Evolutionary conservation across 2,113 vertebrate species (phyloP), one percentile per base, ranked within the genome.

Genomic region (Pteropus alecto): DNA sequence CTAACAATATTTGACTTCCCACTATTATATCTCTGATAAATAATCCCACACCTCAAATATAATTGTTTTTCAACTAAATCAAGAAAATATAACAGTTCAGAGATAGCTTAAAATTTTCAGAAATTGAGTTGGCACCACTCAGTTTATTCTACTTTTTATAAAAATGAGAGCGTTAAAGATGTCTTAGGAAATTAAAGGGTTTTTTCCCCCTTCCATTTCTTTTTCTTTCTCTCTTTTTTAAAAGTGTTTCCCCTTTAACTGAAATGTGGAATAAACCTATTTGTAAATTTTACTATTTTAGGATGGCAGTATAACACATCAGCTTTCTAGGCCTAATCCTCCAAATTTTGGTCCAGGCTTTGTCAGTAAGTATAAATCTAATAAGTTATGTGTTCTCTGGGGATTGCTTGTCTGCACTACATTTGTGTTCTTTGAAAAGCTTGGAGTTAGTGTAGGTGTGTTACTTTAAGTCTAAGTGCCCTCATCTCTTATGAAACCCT

Each of bases 261-360:
- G 87, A 96, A 97, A 97, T 56, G 30, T 96, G 63, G 83, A 96
- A 98, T 98, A 92, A 97, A 84, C 76, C 97, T 98, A 68, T 97
- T 90, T 98, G 3, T 98, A 60, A 97, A 79, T 98, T 98, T 95
- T 96, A 96, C 96, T 96, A 96, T 98, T 98, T 96, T 98, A 99
- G 99, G 99, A 99, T n/a, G 99, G 98, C 96, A 99, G 98, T 98
- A 88, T 99, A 96, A 98, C 98, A 87, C 98, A 99, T 98, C 99
- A 99, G 97, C 98, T 99, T 98, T 98, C 99, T 73, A 99, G 99
- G n/a, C 99, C 99, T 58, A 99, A 98, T 98, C 99, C 99, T 94
- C 99, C 99, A 92, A 99, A 94, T 98, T 99, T 99, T 95, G 99
- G 99, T 95, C 98, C 99, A 30, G 99, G 99, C 95, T 99, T 99